Conservation (phyloP, 2,888 invertebrate genomes). For the Criorhina ranunculi region DNA sequence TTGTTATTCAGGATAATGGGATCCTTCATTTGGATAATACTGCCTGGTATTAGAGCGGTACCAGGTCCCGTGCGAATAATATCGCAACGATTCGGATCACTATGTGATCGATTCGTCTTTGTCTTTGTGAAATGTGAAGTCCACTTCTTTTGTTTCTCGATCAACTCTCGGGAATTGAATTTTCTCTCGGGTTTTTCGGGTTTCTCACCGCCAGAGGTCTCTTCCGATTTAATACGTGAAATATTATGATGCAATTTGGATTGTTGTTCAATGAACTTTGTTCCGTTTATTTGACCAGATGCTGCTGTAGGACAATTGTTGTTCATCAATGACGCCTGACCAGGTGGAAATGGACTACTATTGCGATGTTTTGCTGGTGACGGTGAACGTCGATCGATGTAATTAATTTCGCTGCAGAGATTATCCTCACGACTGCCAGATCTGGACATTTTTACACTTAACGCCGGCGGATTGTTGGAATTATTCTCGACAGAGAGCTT, state of each 20-base stretch:
- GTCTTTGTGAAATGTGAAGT: slow-evolving; percentile 95
- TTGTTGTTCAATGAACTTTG: slow-evolving; percentile 81
- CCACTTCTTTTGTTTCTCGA: slow-evolving; percentile 96
- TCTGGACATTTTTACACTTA: slow-evolving; percentile 82
- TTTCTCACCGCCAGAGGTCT: slow-evolving; percentile 85
- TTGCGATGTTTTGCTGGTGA: slow-evolving; percentile 83
- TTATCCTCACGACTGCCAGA: slow-evolving; percentile 84
- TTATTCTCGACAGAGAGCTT: slow-evolving; percentile 91
- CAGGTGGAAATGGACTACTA: slow-evolving; percentile 83
- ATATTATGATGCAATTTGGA: slow-evolving; percentile 84
- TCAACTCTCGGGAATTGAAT: slow-evolving; percentile 93
- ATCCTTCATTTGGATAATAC: slow-evolving; percentile 81
- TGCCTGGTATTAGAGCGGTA: slow-evolving; percentile 85
- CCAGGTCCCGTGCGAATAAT: slow-evolving; percentile 85
- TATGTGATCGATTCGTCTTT: slow-evolving; percentile 87
- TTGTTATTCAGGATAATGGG: slow-evolving; percentile 59
- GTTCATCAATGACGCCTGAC: slow-evolving; percentile 80
- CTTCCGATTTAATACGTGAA: slow-evolving; percentile 87
- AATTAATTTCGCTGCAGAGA: slow-evolving; percentile 81
- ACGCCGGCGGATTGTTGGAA: slow-evolving; percentile 79
- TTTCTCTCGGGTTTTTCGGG: slow-evolving; percentile 94
- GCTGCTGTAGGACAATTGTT: slow-evolving; percentile 79
- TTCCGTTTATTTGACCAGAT: slow-evolving; percentile 84
- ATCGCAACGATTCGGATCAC: slow-evolving; percentile 87
- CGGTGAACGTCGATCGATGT: slow-evolving; percentile 84